Evolutionary conservation across 2,113 vertebrate species (phyloP), one percentile per base, ranked within the genome.

Genomic region (Lophius piscatorius): DNA sequence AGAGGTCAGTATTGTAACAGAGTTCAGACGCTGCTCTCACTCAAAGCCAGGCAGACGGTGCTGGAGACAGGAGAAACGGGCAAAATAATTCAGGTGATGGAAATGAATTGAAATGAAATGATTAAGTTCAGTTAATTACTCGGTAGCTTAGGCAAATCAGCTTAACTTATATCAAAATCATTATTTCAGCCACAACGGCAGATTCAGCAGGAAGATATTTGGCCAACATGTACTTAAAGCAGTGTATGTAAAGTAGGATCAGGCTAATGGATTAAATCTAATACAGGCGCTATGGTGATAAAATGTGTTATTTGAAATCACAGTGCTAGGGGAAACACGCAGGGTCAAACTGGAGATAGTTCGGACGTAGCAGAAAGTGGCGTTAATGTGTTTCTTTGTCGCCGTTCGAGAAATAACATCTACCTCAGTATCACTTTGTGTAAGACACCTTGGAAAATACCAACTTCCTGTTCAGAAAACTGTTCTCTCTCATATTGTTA

Each of bases 1-100:
- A 97, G 95, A 97, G 95, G 96, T 94, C 96, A 94, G 95, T 95
- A 81, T 96, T 88, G 95, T 88, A 89, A 87, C 94, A 93, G 92
- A 90, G 91, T 96, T 97, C 72, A 71, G 39, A 7, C 3, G 22
- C 10, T 21, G 3, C 5, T n/a, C 17, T 4, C 23, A 34, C 18
- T 40, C 26, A 82, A 70, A 77, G 16, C 24, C 76, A 75, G 73
- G 63, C 70, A 39, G 68, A 76, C 26, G n/a, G n/a, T 5, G 74
- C 66, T 72, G 63, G 63, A 76, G 62, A 77, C 29, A 69, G 44
- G 28, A 51, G 58, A 70, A 50, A 51, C 56, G 47, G 66, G 68
- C 31, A 82, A 80, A 79, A 79, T 75, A 67, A 83, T 76, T 83
- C 81, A 85, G 83, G 82, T 85, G 78, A 76, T 82, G 79, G 71